Conservation (phyloP, 2,888 invertebrate genomes). For the Erebia palarica region DNA sequence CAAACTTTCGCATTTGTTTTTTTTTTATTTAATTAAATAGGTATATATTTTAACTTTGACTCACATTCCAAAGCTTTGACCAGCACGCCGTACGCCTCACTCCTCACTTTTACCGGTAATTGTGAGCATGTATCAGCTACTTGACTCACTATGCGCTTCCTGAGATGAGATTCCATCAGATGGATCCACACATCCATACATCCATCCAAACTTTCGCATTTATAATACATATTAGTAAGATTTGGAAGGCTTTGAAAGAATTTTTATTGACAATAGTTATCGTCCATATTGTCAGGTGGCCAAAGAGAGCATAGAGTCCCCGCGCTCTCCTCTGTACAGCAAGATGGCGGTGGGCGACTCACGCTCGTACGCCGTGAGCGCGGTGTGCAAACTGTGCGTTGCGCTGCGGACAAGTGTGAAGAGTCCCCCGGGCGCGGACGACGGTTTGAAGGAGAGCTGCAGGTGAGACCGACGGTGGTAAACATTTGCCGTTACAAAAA, state of each 20-base stretch:
- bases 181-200: too few species aligned
- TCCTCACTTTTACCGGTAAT: slow-evolving; percentile 38
- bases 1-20: too few species aligned
- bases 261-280: too few species aligned
- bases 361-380: slow-evolving; percentile 50
- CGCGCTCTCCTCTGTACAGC: slow-evolving; percentile 49
- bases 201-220: too few species aligned
- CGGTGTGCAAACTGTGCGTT: slow-evolving; percentile 50
- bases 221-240: too few species aligned
- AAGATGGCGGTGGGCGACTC: slow-evolving; percentile 42
- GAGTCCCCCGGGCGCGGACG: slow-evolving; percentile 44
- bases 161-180: slow-evolving; percentile 42
- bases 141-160: slow-evolving; percentile 38
- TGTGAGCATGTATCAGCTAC: slow-evolving; percentile 29
- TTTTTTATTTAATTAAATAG: too few species aligned
- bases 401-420: slow-evolving; percentile 44
- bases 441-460: slow-evolving; percentile 38
- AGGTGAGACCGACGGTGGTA: slow-evolving; percentile 43
- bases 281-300: slow-evolving; percentile 36
- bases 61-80: slow-evolving; percentile 49
- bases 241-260: too few species aligned
- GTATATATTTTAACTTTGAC: slow-evolving; percentile 13
- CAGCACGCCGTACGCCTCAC: slow-evolving; percentile 47
- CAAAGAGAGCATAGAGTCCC: slow-evolving; percentile 46
- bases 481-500: too few species aligned